Conservation (phyloP, 2,113 vertebrate genomes). For the Hippolais icterina region DNA sequence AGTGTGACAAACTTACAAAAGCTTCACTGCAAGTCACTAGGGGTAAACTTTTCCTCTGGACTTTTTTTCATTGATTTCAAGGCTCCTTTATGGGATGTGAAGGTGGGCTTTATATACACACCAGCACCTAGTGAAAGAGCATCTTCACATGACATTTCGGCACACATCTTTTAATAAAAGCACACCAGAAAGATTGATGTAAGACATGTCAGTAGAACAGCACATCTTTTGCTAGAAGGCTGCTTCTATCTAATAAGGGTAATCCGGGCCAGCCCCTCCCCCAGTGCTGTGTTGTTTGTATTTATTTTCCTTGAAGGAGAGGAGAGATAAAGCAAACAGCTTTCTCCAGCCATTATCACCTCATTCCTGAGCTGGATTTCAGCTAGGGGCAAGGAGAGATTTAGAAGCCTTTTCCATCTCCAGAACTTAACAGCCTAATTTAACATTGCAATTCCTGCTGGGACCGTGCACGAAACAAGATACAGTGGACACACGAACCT, state of each 20-base stretch:
- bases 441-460: not conserved
- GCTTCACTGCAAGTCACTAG: not conserved
- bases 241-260: not conserved
- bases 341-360: not conserved
- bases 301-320: constrained; percentile 9
- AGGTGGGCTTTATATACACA: not conserved
- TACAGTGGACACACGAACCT: not conserved
- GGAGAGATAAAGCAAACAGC: not conserved
- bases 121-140: not conserved
- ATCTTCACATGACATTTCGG: not conserved
- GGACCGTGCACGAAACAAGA: not conserved
- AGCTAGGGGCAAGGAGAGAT: not conserved
- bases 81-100: not conserved
- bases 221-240: constrained; percentile 9
- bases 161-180: not conserved
- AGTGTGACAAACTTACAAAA: not conserved
- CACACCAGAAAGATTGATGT: not conserved
- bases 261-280: not conserved
- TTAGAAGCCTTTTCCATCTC: not conserved
- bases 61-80: not conserved
- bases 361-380: not conserved
- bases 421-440: not conserved
- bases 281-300: not conserved
- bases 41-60: not conserved
- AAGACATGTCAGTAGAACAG: constrained; percentile 2